Conservation (phyloP, 2,797 vertebrate genomes). For the Cirrhinus molitorella region DNA sequence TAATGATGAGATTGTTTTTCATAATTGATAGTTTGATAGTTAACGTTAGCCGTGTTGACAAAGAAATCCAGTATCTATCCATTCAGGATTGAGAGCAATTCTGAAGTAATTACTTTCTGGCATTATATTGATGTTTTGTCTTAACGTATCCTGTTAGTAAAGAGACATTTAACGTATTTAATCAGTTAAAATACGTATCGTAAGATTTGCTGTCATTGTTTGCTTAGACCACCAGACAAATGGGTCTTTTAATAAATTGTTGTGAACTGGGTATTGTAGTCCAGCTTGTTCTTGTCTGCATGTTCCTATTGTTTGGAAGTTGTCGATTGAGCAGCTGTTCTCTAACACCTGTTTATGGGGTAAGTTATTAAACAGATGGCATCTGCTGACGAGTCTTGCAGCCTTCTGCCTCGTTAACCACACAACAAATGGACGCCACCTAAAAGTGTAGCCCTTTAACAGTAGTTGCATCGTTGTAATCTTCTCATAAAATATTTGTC, state of each 20-base stretch:
- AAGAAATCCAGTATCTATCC: not conserved
- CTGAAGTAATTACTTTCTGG: not conserved
- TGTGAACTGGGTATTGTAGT: not conserved
- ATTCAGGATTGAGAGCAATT: not conserved
- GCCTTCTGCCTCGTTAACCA: conserved; percentile 20
- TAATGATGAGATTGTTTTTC: too few relatives aligned
- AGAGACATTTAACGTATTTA: not conserved
- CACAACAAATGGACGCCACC: not conserved
- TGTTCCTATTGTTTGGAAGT: not conserved
- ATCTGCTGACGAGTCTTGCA: conserved; percentile 12
- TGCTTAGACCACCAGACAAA: not conserved
- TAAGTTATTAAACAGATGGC: conserved; percentile 33
- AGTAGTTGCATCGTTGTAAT: not conserved
- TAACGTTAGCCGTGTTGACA: conserved; percentile 25
- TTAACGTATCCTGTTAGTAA: not conserved
- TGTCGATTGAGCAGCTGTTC: conserved; percentile 51
- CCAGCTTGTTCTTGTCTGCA: not conserved
- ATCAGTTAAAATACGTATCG: not conserved
- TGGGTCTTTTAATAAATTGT: not conserved
- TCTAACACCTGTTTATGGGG: conserved; percentile 50
- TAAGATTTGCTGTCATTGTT: conserved; percentile 6
- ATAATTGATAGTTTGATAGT: not conserved
- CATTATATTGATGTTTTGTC: not conserved
- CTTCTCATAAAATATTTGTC: not conserved
- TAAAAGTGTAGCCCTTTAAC: not conserved